phyloP scores from a whole-genome alignment of 2,797 vertebrate genomes.

The Acanthopagrus latus region DNA sequence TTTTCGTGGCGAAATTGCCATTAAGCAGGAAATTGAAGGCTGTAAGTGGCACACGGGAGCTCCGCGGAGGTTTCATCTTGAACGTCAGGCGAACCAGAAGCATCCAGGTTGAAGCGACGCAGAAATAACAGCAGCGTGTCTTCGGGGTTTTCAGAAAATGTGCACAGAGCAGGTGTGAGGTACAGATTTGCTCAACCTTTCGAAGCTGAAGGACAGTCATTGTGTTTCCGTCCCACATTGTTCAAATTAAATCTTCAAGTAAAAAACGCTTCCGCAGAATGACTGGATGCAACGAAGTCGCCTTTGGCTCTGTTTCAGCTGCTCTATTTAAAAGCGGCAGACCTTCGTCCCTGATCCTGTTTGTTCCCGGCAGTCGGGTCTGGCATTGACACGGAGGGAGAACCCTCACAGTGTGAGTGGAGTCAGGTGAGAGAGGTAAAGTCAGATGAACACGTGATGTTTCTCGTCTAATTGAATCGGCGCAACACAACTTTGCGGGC shows the following conservation, averaged over 20 bases:
- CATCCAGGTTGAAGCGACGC: background rate
- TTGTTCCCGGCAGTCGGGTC: slow-evolving; percentile 40
- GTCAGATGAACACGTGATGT: background rate
- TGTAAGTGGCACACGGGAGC: slow-evolving; percentile 12
- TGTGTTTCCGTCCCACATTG: background rate
- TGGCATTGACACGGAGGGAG: slow-evolving; percentile 6
- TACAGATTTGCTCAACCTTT: background rate
- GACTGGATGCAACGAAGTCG: slow-evolving; percentile 39
- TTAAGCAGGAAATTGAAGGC: slow-evolving; percentile 40
- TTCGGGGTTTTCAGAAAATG: background rate
- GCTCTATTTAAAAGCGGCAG: slow-evolving; percentile 29
- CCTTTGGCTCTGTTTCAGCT: slow-evolving; percentile 36
- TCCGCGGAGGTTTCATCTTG: slow-evolving; percentile 30
- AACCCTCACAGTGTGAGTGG: slow-evolving; percentile 4
- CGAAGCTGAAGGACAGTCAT: slow-evolving; percentile 19
- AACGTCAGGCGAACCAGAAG: slow-evolving; percentile 14
- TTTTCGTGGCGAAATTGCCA: slow-evolving; percentile 29
- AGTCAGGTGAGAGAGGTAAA: background rate
- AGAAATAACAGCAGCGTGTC: background rate
- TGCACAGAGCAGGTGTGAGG: background rate
- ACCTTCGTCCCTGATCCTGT: slow-evolving; percentile 36
- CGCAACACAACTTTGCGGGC: background rate
- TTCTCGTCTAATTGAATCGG: slow-evolving; percentile 20
- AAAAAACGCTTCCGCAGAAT: slow-evolving; percentile 15
- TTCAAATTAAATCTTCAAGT: slow-evolving; percentile 29